phyloP scores from a whole-genome alignment of 2,888 invertebrate genomes.

The Hydroisotoma schaefferi region DNA sequence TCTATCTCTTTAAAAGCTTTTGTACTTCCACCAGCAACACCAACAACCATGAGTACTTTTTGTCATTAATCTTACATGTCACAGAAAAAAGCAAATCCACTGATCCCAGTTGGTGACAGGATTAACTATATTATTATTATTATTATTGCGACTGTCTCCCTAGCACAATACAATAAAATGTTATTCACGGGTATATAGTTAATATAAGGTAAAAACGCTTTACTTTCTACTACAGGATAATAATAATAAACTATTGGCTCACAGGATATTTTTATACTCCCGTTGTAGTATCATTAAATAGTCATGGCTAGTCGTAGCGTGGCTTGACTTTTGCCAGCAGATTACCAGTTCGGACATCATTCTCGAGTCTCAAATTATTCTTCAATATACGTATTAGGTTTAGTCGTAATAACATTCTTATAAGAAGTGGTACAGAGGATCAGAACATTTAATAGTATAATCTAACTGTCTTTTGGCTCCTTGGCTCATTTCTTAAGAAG shows the following conservation, averaged over 20 bases:
- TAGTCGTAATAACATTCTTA: background rate
- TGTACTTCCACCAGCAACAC: slow-evolving; percentile 3
- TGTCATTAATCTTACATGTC: slow-evolving; percentile 15
- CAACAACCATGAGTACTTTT: slow-evolving; percentile 9
- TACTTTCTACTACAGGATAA: no score
- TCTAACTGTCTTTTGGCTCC: background rate
- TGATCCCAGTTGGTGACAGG: slow-evolving; percentile 18
- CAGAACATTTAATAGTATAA: background rate
- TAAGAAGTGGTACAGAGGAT: background rate
- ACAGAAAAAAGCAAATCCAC: slow-evolving; percentile 10
- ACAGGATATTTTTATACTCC: no score
- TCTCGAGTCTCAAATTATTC: background rate
- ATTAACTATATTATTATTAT: slow-evolving; percentile 10
- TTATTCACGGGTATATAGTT: no score
- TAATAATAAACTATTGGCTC: no score
- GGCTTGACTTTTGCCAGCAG: slow-evolving; percentile 4
- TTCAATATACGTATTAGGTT: background rate
- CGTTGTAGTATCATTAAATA: no score
- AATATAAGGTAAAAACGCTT: no score
- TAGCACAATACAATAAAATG: background rate
- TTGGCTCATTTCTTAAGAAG: background rate
- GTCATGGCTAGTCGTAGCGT: no score
- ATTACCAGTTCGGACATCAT: slow-evolving; percentile 2
- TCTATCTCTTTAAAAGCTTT: slow-evolving; percentile 3
- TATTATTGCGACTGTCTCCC: slow-evolving; percentile 1